Base-by-base conservation (phyloP, 2,113 vertebrate genomes). In the Austrofundulus limnaeus region DNA sequence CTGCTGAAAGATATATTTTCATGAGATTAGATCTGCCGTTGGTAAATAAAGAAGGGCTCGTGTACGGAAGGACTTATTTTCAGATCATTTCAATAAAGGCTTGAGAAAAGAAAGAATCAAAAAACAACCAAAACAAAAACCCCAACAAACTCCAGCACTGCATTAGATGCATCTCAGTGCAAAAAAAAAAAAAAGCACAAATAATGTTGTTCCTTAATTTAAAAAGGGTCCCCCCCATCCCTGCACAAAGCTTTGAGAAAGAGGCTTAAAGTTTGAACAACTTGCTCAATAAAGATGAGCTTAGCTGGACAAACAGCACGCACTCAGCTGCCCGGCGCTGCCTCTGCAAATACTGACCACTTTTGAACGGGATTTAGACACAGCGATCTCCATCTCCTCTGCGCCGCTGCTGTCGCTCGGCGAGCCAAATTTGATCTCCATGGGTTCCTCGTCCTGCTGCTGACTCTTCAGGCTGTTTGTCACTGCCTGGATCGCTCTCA, bases 391-490 rank as follows among this genome's bases (percentile, higher is more conserved):
- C 94, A 95, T 95, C 72, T 95, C 94, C 73, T 96, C 95, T 0
- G 94, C 59, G 0, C 91, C 78, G 0, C 89, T 91, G 78, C 83
- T 84, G 86, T 95, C 93, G 0, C 88, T 90, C 0, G 94, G 92
- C 0, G 95, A 95, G 67, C 94, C 93, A 23, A 93, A 94, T 53
- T 95, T 95, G 66, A 93, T 94, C 53, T 95, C 96, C 94, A 95
- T 94, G 17, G 91, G 24, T 63, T 94, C 94, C 14, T 91, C 90
- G 0, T 92, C 94, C 39, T 93, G 93, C 50, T 91, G 92, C 65
- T 92, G 93, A 50, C 92, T 93, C 88, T 97, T 96, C 20, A 98
- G 91, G 79, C 96, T 94, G 71, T 96, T 96, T 60, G 96, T 95
- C 0, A 98, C 96, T 0, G 93, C 92, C 84, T 98, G 95, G 74